Base-by-base conservation (phyloP, 2,113 vertebrate genomes). In the Microtus richardsoni region DNA sequence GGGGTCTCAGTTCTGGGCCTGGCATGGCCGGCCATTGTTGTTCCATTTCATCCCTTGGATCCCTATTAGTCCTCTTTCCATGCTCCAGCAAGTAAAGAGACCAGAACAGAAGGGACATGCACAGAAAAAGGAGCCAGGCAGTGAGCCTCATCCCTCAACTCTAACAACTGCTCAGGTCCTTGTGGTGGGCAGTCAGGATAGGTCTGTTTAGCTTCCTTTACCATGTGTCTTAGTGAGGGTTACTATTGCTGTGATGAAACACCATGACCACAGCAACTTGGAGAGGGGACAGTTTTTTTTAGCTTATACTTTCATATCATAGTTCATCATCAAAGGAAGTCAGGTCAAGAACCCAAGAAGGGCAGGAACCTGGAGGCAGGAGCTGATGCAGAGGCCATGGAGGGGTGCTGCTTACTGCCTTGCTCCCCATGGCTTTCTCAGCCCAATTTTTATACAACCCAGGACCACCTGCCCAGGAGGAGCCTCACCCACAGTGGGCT, bases 31-130 rank as follows among this genome's bases (percentile, higher is more conserved):
- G 49, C 33, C 14, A 28, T 47, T 89, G 58, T 88, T 52, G 58
- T 88, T 47, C 70, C 10, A 10, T 30, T 3, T 0, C 17, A 33
- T 44, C 75, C 39, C 1, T 0, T 3, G 21, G 11, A 2, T 30
- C 64, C 71, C 52, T 14, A 19, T 82, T 88, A 39, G 39, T 39
- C 66, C 12, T 62, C n/a, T 82, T 54, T 84, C 39, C 80, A 26
- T 60, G 79, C 13, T 58, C 52, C 22, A 39, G 19, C 47, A 68
- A 68, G 16, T 21, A 41, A 92, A 73, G 62, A 71, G 21, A 24
- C 28, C 19, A 5, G 54, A 49, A 58, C 5, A 0, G 39, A 47
- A 64, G 41, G 1, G 3, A 14, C 33, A 2, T 6, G 11, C n/a
- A 1, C 58, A 39, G 75, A 44, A 68, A 44, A 6, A 52, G 19